Evolutionary conservation across 2,888 invertebrate genomes (phyloP).

Genomic region (Drosophila macrospina): DNA sequence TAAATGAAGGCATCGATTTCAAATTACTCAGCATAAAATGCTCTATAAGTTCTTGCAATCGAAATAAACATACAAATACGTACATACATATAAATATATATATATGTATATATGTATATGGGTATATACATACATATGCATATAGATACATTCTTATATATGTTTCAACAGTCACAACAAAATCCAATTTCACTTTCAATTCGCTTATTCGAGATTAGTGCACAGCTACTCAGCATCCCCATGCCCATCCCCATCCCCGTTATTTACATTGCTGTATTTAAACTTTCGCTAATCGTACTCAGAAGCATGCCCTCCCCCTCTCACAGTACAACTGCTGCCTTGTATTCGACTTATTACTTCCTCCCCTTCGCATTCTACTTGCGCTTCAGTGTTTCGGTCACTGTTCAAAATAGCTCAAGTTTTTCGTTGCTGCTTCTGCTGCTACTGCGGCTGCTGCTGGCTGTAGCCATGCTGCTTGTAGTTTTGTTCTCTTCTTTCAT

Average conservation of each 20-base stretch:
- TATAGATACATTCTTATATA: no score
- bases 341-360: constrained; percentile 29
- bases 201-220: constrained; percentile 47
- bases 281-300: constrained; percentile 44
- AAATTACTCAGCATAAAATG: constrained; percentile 23
- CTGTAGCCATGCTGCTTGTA: constrained; percentile 30
- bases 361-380: constrained; percentile 38
- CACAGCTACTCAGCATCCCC: constrained; percentile 14
- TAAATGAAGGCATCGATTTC: constrained; percentile 20
- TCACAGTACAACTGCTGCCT: constrained; percentile 2
- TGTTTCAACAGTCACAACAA: not conserved
- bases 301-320: constrained; percentile 14
- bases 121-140: no score
- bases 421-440: constrained; percentile 7
- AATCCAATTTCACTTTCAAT: constrained; percentile 59
- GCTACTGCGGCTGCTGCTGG: constrained; percentile 10
- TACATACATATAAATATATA: not conserved
- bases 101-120: not conserved
- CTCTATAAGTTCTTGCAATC: constrained; percentile 27
- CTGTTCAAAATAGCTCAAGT: constrained; percentile 59
- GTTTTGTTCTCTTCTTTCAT: constrained; percentile 52
- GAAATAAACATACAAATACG: constrained; percentile 5
- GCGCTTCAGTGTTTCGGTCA: constrained; percentile 47
- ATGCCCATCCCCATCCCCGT: not conserved
- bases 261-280: constrained; percentile 4